A percentile compares a stretch with the other conserved stretches of the same genome.
phyloP scores from a whole-genome alignment of 2,113 vertebrate species.

The Synchiropus splendidus region DNA sequence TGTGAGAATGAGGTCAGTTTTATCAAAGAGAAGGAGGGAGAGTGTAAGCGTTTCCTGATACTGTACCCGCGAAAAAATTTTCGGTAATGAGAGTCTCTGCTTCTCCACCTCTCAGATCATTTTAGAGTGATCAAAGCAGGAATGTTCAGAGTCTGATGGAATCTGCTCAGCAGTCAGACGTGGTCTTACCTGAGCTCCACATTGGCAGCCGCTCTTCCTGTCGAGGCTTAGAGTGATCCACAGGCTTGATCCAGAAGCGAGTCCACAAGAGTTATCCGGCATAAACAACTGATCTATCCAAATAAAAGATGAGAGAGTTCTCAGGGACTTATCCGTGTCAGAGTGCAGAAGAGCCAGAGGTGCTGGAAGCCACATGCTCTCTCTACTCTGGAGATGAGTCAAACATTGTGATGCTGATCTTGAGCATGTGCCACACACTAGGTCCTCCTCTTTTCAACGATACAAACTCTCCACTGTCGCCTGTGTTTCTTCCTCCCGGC shows the following conservation, averaged over 20 bases:
- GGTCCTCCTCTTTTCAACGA: conserved; percentile 2
- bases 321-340: no score
- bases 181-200: conserved; percentile 61
- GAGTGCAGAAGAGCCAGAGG: no score
- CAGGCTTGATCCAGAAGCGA: conserved; percentile 8
- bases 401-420: conserved; percentile 15
- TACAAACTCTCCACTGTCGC: conserved; percentile 9
- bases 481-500: conserved; percentile 12
- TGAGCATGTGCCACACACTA: no score
- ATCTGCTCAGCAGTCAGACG: conserved; percentile 7
- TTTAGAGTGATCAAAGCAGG: conserved; percentile 41
- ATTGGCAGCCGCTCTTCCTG: conserved; percentile 21
- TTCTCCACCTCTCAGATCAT: conserved; percentile 16
- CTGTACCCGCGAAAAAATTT: conserved; percentile 11
- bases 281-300: background rate
- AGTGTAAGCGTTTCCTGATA: conserved; percentile 33
- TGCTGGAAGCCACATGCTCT: conserved; percentile 6
- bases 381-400: conserved; percentile 6
- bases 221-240: conserved; percentile 11
- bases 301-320: no score
- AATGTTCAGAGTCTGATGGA: conserved; percentile 12
- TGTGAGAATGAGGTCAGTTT: conserved; percentile 22
- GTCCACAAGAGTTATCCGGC: conserved; percentile 14
- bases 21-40: conserved; percentile 40
- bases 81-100: conserved; percentile 24